These are phyloP conservation scores for Trichomycterus rosablanca DNA, from an alignment of 2,113 vertebrate species.

Conservation along the genomic window DNA sequence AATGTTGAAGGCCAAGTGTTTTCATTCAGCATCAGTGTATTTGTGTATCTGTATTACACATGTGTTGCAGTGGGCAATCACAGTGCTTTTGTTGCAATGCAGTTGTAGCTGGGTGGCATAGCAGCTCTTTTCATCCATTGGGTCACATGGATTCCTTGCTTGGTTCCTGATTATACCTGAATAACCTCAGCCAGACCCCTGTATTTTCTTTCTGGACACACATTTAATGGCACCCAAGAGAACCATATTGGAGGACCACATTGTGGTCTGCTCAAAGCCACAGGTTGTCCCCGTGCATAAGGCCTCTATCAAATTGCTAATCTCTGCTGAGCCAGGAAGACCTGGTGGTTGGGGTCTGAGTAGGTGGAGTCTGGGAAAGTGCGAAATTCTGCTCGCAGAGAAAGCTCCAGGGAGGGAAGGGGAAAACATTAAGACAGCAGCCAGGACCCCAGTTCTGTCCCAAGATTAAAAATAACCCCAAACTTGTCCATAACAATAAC, in stretches of 20 bases:
- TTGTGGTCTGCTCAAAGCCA: constrained; percentile 62
- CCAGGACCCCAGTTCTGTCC: constrained; percentile 46
- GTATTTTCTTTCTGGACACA: constrained; percentile 54
- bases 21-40: too few species aligned
- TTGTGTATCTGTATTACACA: too few species aligned
- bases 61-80: background rate
- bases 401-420: constrained; percentile 56
- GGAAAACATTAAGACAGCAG: constrained; percentile 61
- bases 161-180: constrained; percentile 21
- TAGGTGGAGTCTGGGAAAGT: constrained; percentile 77
- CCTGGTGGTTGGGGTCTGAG: constrained; percentile 45
- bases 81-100: background rate
- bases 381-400: constrained; percentile 49
- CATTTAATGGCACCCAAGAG: constrained; percentile 64
- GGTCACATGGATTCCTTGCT: constrained; percentile 21
- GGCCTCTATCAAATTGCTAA: constrained; percentile 44
- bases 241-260: constrained; percentile 55
- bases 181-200: constrained; percentile 32
- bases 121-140: constrained; percentile 1
- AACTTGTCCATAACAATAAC: constrained; percentile 55
- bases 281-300: constrained; percentile 55
- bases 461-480: constrained; percentile 57
- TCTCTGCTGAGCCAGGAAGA: constrained; percentile 49
- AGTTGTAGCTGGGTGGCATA: background rate
- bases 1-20: too few species aligned